Percentiles rank a stretch among this genome's conserved stretches.
These are phyloP conservation scores for Otis tarda DNA, from an alignment of 2,113 vertebrate species.

Conservation along the genomic window DNA sequence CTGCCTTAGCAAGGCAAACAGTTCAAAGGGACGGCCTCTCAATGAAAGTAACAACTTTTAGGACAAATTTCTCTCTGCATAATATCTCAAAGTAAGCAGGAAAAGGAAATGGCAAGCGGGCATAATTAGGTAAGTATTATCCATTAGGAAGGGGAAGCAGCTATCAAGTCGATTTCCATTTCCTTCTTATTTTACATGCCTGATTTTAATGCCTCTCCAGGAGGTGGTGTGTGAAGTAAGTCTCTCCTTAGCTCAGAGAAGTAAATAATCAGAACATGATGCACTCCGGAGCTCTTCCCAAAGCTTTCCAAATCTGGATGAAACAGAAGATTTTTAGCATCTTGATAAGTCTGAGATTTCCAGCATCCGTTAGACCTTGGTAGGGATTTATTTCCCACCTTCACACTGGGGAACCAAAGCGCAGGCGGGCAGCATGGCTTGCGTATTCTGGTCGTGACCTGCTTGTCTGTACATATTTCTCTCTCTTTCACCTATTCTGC, in stretches of 20 bases:
- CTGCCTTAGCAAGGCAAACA: neutral
- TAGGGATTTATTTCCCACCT: neutral
- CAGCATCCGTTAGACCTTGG: neutral
- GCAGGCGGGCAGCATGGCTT: neutral
- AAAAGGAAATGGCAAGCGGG: constrained; percentile 23
- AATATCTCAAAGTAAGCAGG: constrained; percentile 7
- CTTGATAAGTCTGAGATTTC: neutral
- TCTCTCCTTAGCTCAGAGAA: constrained; percentile 26
- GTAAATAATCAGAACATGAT: constrained; percentile 40
- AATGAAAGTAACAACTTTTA: constrained; percentile 20
- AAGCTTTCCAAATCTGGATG: constrained; percentile 3
- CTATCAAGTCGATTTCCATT: constrained; percentile 57
- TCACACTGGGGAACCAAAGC: neutral
- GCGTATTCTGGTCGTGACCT: rapidly evolving
- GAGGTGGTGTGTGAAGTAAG: constrained; percentile 43
- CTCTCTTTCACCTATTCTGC: neutral
- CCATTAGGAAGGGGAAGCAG: constrained; percentile 48
- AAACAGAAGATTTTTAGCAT: neutral
- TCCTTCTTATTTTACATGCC: constrained; percentile 33
- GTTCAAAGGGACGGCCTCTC: neutral
- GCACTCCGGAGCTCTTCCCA: neutral
- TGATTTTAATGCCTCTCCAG: constrained; percentile 53
- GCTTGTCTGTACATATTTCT: neutral
- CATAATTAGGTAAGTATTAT: constrained; percentile 54
- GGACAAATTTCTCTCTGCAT: neutral